Percentiles rank a stretch among this genome's conserved stretches.
These are phyloP conservation scores for Macrosiphum euphorbiae DNA, from an alignment of 2,888 invertebrate species.

Conservation along the genomic window DNA sequence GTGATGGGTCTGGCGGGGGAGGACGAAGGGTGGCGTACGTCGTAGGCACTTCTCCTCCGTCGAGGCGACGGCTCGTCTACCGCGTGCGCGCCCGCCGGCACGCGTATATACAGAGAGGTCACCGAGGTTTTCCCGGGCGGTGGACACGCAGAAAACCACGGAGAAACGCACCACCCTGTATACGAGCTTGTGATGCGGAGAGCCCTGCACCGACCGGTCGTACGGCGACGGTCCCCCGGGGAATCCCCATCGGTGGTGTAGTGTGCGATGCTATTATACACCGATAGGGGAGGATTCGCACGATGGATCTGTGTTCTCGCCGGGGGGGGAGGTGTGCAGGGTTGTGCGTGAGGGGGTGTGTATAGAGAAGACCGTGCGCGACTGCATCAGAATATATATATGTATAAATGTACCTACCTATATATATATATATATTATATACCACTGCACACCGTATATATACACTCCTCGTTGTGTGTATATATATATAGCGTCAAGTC, in stretches of 20 bases:
- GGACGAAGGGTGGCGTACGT: neutral
- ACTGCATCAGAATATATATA: neutral
- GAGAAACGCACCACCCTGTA: neutral
- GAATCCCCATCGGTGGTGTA: neutral
- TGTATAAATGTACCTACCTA: neutral
- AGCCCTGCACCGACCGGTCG: neutral
- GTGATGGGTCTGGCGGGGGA: neutral
- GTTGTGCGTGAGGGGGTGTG: neutral
- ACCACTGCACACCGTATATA: neutral
- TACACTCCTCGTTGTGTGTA: neutral
- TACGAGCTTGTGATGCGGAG: neutral
- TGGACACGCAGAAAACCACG: neutral
- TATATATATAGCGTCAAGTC: neutral
- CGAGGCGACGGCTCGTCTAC: neutral
- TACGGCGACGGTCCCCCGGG: neutral
- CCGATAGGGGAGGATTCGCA: neutral
- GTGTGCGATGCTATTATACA: neutral
- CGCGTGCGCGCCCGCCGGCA: neutral
- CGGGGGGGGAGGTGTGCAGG: neutral
- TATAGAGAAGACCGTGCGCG: neutral
- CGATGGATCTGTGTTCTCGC: neutral
- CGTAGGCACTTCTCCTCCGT: neutral
- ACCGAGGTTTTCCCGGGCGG: neutral
- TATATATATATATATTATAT: neutral
- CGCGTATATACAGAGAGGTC: neutral